Evolutionary conservation across 2,113 vertebrate genomes (phyloP).

Genomic region (Australoheros scitulus): DNA sequence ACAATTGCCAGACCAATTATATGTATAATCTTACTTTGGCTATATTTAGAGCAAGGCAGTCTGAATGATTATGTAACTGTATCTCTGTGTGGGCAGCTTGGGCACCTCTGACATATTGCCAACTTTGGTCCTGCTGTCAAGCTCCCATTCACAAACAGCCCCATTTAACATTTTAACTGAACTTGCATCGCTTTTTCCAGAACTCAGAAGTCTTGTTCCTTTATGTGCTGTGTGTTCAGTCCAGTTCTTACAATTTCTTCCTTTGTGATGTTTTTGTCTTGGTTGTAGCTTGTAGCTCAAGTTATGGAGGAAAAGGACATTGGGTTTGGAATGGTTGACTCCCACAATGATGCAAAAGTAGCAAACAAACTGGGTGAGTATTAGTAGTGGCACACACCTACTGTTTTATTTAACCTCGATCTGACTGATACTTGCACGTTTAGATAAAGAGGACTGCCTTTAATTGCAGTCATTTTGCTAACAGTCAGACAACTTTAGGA

Average conservation of each 20-base stretch:
- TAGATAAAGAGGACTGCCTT: neutral
- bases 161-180: neutral
- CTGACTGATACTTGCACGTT: neutral
- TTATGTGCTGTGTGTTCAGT: neutral
- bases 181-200: neutral
- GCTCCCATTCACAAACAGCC: neutral
- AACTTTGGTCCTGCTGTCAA: constrained; percentile 33
- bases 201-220: neutral
- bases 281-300: constrained; percentile 88
- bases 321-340: constrained; percentile 92
- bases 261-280: constrained; percentile 15
- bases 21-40: constrained; percentile 12
- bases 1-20: constrained; percentile 35
- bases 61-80: constrained; percentile 59
- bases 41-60: constrained; percentile 63
- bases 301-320: constrained; percentile 90
- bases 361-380: constrained; percentile 91
- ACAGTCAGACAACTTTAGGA: neutral
- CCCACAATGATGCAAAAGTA: constrained; percentile 92
- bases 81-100: constrained; percentile 19
- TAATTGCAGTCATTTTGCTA: neutral
- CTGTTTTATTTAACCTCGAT: neutral
- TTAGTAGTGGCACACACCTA: neutral
- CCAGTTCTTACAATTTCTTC: neutral
- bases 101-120: constrained; percentile 28